These are phyloP conservation scores for Petromus typicus DNA, from an alignment of 2,113 vertebrate genomes.

Conservation along the genomic window DNA sequence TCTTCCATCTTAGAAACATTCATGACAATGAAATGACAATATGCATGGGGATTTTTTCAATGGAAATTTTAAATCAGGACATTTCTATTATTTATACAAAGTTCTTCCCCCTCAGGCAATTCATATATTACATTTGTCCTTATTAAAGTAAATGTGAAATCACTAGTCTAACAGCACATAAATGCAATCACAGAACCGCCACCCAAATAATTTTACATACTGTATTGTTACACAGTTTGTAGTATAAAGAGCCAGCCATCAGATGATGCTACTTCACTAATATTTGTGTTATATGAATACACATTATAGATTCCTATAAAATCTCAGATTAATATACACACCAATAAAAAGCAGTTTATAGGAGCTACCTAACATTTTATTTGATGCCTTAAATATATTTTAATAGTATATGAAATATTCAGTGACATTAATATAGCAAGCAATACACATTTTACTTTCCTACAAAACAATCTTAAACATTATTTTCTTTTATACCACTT, in stretches of 20 bases:
- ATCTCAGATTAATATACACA: not conserved
- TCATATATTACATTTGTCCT: not conserved
- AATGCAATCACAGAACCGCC: not conserved
- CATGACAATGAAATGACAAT: conserved; percentile 42
- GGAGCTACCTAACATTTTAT: not conserved
- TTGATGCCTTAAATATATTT: not conserved
- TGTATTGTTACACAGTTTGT: not conserved
- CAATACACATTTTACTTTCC: conserved; percentile 22
- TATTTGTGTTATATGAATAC: not conserved
- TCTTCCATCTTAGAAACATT: conserved; percentile 51
- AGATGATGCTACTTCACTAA: not conserved
- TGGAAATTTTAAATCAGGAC: conserved; percentile 12
- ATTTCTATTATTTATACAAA: conserved; percentile 47
- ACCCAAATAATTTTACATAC: not conserved
- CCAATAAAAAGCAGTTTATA: not conserved
- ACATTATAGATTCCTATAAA: not conserved
- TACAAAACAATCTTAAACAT: not conserved
- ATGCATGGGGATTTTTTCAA: not conserved
- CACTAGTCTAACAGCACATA: not conserved
- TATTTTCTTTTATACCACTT: not conserved
- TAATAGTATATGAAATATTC: not conserved
- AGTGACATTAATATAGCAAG: conserved; percentile 9
- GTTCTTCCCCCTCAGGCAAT: not conserved
- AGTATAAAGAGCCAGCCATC: not conserved
- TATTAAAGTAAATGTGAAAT: conserved; percentile 38